Percentiles rank a stretch among this genome's conserved stretches.
These are phyloP conservation scores for Troilus luridus DNA, from an alignment of 2,888 invertebrate genomes.

Conservation along the genomic window DNA sequence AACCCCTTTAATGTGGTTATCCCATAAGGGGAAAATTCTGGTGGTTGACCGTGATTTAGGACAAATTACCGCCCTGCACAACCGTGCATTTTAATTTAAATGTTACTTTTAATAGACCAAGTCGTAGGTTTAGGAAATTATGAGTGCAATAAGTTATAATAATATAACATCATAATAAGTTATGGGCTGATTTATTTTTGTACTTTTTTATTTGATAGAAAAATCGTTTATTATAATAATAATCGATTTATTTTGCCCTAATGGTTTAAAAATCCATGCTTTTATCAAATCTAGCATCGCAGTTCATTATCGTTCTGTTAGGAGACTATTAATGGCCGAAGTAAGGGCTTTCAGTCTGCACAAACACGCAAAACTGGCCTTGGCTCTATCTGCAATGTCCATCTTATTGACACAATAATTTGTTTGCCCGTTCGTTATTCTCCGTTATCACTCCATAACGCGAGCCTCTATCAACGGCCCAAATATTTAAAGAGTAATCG, in stretches of 20 bases:
- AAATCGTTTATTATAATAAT: neutral
- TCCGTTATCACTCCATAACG: neutral
- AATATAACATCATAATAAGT: too few species aligned
- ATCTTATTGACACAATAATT: conserved; percentile 9
- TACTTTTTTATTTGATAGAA: too few species aligned
- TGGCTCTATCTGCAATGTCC: neutral
- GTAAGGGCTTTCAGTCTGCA: neutral
- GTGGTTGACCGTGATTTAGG: too few species aligned
- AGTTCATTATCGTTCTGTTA: neutral
- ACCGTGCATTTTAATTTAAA: too few species aligned
- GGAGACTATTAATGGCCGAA: neutral
- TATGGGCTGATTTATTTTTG: too few species aligned
- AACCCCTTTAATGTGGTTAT: too few species aligned
- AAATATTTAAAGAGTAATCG: neutral
- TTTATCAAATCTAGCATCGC: neutral
- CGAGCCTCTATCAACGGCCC: neutral
- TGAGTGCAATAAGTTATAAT: too few species aligned
- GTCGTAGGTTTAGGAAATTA: too few species aligned
- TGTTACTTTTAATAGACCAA: too few species aligned
- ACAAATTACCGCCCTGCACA: too few species aligned
- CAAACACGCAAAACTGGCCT: neutral
- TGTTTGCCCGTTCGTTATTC: neutral
- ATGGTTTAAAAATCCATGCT: neutral
- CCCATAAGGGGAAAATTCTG: too few species aligned
- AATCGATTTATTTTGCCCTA: neutral